Conservation (phyloP, 1,140 invertebrate genomes). For the Pteromalus puparum region DNA sequence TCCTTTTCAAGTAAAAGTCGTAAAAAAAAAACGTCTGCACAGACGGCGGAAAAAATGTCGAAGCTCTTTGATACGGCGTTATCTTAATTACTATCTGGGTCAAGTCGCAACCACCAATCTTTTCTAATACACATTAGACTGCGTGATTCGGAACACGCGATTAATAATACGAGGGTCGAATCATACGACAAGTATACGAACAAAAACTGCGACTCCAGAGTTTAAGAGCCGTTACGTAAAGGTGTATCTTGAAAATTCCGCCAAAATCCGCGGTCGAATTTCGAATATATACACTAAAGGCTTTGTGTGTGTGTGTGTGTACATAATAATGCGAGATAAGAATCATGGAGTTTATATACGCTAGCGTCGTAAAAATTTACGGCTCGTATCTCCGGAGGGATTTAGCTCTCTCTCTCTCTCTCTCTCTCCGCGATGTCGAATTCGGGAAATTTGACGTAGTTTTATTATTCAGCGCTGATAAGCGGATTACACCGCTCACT, state of each 20-base stretch:
- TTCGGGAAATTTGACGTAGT: not conserved
- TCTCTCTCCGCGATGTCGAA: not conserved
- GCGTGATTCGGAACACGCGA: too few relatives aligned
- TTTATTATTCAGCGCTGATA: not conserved
- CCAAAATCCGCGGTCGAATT: too few relatives aligned
- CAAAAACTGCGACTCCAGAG: too few relatives aligned
- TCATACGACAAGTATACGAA: too few relatives aligned
- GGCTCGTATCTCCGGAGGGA: not conserved
- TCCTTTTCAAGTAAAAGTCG: not conserved
- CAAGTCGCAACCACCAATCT: not conserved
- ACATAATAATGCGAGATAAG: not conserved
- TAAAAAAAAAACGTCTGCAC: too few relatives aligned
- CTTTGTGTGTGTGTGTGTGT: too few relatives aligned
- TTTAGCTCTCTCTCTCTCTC: too few relatives aligned
- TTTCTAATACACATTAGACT: not conserved
- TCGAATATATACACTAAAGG: too few relatives aligned
- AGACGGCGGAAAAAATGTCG: not conserved
- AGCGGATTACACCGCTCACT: not conserved
- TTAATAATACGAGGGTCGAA: too few relatives aligned
- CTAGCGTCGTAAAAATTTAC: not conserved
- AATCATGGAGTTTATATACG: not conserved
- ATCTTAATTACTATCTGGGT: not conserved
- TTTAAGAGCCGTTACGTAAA: too few relatives aligned
- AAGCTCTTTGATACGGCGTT: not conserved
- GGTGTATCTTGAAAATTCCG: too few relatives aligned